phyloP scores from a whole-genome alignment of 1,140 invertebrate species.

The Gerris buenoi region DNA sequence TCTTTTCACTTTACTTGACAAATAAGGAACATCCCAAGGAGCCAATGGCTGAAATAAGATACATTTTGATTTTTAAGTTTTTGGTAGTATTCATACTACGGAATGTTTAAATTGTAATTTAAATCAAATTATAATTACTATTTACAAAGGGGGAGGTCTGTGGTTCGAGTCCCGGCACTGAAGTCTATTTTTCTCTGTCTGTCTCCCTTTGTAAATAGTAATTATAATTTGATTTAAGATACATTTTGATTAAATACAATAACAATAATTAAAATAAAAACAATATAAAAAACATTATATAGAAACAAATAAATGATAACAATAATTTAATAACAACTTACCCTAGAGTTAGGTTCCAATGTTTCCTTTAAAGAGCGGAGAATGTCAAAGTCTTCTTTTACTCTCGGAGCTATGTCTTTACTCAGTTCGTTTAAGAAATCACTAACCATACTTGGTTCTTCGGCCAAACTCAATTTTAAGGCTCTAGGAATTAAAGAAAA shows the following conservation, averaged over 20 bases:
- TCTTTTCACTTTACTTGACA: slow-evolving; percentile 51
- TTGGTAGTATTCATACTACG: too few species aligned
- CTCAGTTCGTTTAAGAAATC: slow-evolving; percentile 68
- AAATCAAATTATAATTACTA: too few species aligned
- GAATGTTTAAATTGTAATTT: too few species aligned
- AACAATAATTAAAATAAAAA: neutral
- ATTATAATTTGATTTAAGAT: too few species aligned
- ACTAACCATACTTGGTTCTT: slow-evolving; percentile 57
- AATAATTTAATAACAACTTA: neutral
- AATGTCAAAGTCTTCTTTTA: slow-evolving; percentile 48
- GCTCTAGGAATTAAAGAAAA: slow-evolving; percentile 55
- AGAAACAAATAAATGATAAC: neutral
- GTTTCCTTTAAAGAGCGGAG: slow-evolving; percentile 38
- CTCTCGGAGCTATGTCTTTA: slow-evolving; percentile 44
- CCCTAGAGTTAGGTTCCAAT: neutral
- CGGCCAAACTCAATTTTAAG: slow-evolving; percentile 70
- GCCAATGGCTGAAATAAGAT: slow-evolving; percentile 33
- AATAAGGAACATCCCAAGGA: slow-evolving; percentile 77
- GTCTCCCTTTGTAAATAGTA: too few species aligned
- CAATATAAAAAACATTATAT: neutral
- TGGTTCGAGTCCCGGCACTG: too few species aligned
- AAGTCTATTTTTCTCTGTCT: too few species aligned
- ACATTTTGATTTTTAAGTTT: too few species aligned
- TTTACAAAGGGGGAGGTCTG: too few species aligned
- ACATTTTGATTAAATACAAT: too few species aligned